Evolutionary conservation across 2,888 invertebrate species (phyloP).

Genomic region (Agonopterix alstromeriana): DNA sequence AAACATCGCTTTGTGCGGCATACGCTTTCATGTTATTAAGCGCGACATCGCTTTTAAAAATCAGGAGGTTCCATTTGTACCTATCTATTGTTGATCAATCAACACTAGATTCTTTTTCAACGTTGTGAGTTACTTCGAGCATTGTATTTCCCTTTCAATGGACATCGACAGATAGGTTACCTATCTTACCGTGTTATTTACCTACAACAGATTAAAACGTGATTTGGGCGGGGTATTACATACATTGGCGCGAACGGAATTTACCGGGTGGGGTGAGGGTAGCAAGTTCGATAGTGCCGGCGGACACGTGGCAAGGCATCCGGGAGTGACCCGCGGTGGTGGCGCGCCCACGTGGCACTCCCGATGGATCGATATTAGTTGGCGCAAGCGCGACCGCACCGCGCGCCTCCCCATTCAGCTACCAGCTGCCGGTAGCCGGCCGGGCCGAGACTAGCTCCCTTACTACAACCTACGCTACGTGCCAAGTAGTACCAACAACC

Average conservation of each 20-base stretch:
- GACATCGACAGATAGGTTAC: no score
- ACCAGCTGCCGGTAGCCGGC: not conserved
- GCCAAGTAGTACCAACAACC: no score
- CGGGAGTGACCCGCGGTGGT: not conserved
- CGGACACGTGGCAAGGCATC: constrained; percentile 3
- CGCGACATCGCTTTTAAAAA: no score
- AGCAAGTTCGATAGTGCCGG: constrained; percentile 7
- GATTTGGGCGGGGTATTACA: not conserved
- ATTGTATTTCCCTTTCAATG: no score
- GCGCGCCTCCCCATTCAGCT: not conserved
- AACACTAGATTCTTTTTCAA: no score
- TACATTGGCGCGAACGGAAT: not conserved
- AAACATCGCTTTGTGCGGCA: not conserved
- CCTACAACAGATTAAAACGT: not conserved
- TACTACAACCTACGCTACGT: no score
- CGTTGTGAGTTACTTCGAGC: no score
- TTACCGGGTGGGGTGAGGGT: constrained; percentile 1
- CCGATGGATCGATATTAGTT: constrained; percentile 7
- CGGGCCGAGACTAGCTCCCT: not conserved
- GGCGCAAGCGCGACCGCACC: constrained; percentile 9
- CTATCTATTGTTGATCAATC: no score
- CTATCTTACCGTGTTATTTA: no score
- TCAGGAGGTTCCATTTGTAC: no score
- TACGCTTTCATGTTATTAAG: not conserved
- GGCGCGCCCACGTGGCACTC: constrained; percentile 10